These are phyloP conservation scores for Dicrostonyx torquatus DNA, from an alignment of 2,797 vertebrate genomes.

Conservation along the genomic window DNA sequence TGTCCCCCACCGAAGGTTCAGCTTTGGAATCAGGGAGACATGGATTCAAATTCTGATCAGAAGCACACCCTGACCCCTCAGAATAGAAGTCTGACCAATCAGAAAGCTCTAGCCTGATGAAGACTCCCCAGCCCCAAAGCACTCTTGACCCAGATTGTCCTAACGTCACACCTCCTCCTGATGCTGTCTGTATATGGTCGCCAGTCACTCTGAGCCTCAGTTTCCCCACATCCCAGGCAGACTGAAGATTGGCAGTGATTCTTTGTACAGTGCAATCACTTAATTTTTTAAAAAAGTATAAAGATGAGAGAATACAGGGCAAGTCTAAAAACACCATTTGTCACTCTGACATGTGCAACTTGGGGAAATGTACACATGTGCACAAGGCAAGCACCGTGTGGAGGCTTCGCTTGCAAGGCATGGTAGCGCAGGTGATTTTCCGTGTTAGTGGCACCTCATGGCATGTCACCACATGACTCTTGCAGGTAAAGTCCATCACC, in stretches of 20 bases:
- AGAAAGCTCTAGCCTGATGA: background rate
- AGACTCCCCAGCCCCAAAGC: rapidly evolving
- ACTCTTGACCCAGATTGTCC: rapidly evolving
- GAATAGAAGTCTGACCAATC: background rate
- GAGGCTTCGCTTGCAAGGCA: background rate
- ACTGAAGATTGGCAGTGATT: rapidly evolving
- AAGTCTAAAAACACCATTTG: background rate
- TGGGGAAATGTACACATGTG: background rate
- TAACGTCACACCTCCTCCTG: background rate
- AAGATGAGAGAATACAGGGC: background rate
- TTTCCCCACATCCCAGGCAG: background rate
- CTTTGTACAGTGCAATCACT: background rate
- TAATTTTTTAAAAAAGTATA: background rate
- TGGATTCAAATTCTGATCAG: background rate
- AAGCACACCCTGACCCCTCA: background rate
- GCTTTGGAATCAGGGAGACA: background rate
- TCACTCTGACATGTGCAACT: background rate
- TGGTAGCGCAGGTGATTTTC: background rate
- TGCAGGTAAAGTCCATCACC: background rate
- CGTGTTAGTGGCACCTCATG: background rate
- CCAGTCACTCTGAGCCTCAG: background rate
- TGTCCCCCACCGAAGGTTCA: background rate
- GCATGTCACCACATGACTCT: background rate
- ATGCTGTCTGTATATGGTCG: rapidly evolving
- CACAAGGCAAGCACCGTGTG: too few species aligned